Evolutionary conservation across 2,888 invertebrate genomes (phyloP).

Genomic region (Ischnus inquisitorius): DNA sequence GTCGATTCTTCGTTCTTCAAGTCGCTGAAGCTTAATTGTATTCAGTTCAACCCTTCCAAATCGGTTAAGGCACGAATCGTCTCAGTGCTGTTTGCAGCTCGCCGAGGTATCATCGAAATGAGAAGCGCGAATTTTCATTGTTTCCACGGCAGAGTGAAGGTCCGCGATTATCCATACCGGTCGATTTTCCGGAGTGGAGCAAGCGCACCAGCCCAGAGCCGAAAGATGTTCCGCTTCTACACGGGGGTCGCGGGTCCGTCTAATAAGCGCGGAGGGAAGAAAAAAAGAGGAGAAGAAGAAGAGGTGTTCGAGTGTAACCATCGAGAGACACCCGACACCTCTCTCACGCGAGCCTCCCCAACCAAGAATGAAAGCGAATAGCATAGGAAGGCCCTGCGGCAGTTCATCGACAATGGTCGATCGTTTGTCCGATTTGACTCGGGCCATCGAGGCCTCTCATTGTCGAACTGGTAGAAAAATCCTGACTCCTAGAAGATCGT

Average conservation of each 20-base stretch:
- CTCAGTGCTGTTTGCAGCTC: not conserved
- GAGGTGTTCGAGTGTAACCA: slow-evolving; percentile 22
- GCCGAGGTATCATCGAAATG: slow-evolving; percentile 24
- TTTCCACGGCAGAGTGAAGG: slow-evolving; percentile 28
- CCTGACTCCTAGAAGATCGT: slow-evolving; percentile 65
- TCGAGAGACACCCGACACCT: slow-evolving; percentile 47
- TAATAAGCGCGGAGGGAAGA: slow-evolving; percentile 60
- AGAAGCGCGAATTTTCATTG: slow-evolving; percentile 54
- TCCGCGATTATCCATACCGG: slow-evolving; percentile 46
- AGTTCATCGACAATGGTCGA: slow-evolving; percentile 75
- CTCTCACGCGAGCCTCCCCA: slow-evolving; percentile 48
- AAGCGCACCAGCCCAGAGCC: slow-evolving; percentile 1
- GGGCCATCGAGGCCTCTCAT: slow-evolving; percentile 78
- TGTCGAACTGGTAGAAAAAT: slow-evolving; percentile 78
- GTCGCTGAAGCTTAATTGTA: slow-evolving; percentile 1
- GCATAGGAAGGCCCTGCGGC: slow-evolving; percentile 49
- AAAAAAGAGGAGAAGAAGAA: slow-evolving; percentile 11
- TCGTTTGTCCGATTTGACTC: slow-evolving; percentile 83
- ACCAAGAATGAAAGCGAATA: slow-evolving; percentile 33
- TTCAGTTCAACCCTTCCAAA: slow-evolving; percentile 46
- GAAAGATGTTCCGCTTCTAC: slow-evolving; percentile 8
- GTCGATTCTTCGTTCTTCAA: slow-evolving; percentile 3
- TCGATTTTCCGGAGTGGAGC: slow-evolving; percentile 37
- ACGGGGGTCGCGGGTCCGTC: slow-evolving; percentile 32
- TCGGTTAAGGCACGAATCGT: slow-evolving; percentile 47